Base-by-base conservation (phyloP, 2,797 vertebrate genomes). In the Taeniopygia guttata region DNA sequence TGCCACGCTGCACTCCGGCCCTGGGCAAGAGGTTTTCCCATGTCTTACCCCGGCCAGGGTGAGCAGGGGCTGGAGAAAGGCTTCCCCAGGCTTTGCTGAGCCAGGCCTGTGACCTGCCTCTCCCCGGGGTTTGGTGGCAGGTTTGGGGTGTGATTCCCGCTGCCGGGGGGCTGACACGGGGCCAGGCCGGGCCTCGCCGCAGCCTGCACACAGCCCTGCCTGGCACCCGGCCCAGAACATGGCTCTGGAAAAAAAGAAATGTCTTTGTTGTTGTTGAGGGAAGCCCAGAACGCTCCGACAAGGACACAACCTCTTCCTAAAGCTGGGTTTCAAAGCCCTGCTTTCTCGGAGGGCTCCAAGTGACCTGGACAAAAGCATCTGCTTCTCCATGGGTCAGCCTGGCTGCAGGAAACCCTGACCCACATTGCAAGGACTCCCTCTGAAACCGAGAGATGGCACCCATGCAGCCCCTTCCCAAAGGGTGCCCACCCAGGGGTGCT, bases 241-340 rank as follows among this genome's bases (percentile, higher is more conserved):
- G n/a, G 93, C 84, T 89, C 87, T 84, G 87, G 56, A 59, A 75
- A 77, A 34, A 86, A 21, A 87, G 6, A 60, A 91, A 89, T 36
- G 78, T 56, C 60, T 94, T 91, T 92, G 90, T 87, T 93, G 89
- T 89, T 91, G 82, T 56, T 89, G 76, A 95, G 94, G 93, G 93
- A 95, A 95, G 89, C 91, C 84, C 66, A 5, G 70, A 90, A 74
- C 0, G 20, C 89, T 80, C 77, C 1, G 1, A 36, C 73, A 83
- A 77, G 91, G 93, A 85, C 89, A 88, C 88, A 91, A 62, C 66
- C 82, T 87, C 81, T 76, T 91, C 86, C 49, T 49, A 43, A 77
- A 77, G 45, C 54, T 6, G 2, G 2, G 42, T 80, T 66, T 69
- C 10, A 40, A 58, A 60, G 59, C 66, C 32, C 21, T 29, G 4